Percentiles rank a stretch among this genome's conserved stretches.
Evolutionary conservation across 2,888 invertebrate genomes (phyloP).

Genomic region (Nemoura dubitans): DNA sequence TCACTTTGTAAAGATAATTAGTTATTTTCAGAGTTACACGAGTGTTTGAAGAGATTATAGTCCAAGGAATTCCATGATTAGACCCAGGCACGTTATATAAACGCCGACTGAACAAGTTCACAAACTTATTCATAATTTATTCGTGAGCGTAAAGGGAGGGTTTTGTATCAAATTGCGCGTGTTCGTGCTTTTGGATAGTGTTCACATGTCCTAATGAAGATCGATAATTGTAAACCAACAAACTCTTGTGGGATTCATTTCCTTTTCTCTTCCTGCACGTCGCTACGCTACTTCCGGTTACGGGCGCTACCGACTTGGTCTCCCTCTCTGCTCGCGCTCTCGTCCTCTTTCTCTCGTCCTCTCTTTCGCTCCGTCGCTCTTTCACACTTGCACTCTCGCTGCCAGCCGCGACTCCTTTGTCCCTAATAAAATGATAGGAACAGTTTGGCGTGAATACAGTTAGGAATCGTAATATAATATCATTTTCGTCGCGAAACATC

Average conservation of each 20-base stretch:
- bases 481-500: background rate
- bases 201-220: background rate
- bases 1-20: background rate
- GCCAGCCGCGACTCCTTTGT: background rate
- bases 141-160: too few species aligned
- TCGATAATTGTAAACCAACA: constrained; percentile 12
- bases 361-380: background rate
- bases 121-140: too few species aligned
- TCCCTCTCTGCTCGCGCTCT: background rate
- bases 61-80: too few species aligned
- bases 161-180: too few species aligned
- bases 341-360: background rate
- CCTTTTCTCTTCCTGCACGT: constrained; percentile 12
- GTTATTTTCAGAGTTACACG: background rate
- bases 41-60: too few species aligned
- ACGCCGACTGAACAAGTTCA: too few species aligned
- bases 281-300: background rate
- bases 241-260: constrained; percentile 7
- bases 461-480: background rate
- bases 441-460: background rate
- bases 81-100: too few species aligned
- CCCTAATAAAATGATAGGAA: constrained; percentile 12
- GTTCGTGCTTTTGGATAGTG: too few species aligned
- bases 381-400: background rate
- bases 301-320: background rate